Base-by-base conservation (phyloP, 1,140 invertebrate genomes). In the Mactra quadrangularis region DNA sequence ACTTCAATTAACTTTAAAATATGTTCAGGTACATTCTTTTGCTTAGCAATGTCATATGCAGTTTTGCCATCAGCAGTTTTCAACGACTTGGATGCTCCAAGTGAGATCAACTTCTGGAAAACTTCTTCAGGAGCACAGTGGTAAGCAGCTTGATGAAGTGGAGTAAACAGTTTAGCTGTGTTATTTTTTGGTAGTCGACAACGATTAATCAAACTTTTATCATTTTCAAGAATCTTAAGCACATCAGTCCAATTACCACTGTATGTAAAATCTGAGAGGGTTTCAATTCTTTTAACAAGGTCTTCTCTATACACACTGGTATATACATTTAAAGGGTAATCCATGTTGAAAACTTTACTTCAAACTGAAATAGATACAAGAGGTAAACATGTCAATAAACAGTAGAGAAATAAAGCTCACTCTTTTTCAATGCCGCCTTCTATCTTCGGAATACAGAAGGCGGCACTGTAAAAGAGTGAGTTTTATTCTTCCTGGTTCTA, bases 291-390 rank as follows among this genome's bases (percentile, higher is more conserved):
- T n/a, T 62, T 41, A 15, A 22, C 41, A 3, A 45, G 4, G 31
- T 76, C 1, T 15, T 76, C 74, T n/a, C 22, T 47, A 50, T 47
- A 62, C 22, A 33, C 57, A 31, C 2, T 6, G 1, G 27, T 29
- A 47, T 62, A 62, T 3, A 76, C 74, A 35, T 62, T 62, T 15
- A 76, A 17, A 17, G 74, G 74, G 22, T 76, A 76, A n/a, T 76
- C 33, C 74, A 76, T 76, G 6, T 41, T 6, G 6, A 41, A 41
- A n/a, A n/a, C n/a, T n/a, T n/a, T n/a, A n/a, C n/a, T n/a, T n/a
- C n/a, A n/a, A n/a, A n/a, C n/a, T n/a, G n/a, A n/a, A n/a, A n/a
- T n/a, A n/a, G n/a, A n/a, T n/a, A n/a, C n/a, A n/a, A n/a, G n/a
- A n/a, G n/a, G n/a, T n/a, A n/a, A n/a, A n/a, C n/a, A n/a, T n/a